These are phyloP conservation scores for Pygoscelis adeliae DNA, from an alignment of 2,113 vertebrate genomes.

Conservation along the genomic window DNA sequence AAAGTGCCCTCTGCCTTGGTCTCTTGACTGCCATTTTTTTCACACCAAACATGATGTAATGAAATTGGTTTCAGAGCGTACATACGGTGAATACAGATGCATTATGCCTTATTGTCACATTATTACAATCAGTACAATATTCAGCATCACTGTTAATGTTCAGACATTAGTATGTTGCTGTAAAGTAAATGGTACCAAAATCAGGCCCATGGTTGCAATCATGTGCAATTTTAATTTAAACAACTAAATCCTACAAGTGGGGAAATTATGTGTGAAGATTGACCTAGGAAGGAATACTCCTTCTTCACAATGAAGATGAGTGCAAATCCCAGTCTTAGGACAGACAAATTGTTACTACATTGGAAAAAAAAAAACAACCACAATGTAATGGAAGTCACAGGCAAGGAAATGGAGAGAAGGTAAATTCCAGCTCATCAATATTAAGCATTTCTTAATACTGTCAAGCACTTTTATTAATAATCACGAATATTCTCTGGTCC, in stretches of 20 bases:
- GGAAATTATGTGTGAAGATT: background rate
- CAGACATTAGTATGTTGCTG: background rate
- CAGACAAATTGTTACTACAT: background rate
- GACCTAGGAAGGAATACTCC: background rate
- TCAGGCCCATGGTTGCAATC: background rate
- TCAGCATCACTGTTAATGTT: background rate
- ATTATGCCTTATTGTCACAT: background rate
- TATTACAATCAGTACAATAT: background rate
- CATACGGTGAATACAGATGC: background rate
- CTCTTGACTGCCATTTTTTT: constrained; percentile 2
- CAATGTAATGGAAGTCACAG: background rate
- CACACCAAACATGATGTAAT: constrained; percentile 6
- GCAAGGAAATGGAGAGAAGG: background rate
- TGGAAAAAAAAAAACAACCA: background rate
- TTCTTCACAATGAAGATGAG: background rate
- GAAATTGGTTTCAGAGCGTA: background rate
- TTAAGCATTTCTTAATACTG: background rate
- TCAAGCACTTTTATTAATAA: background rate
- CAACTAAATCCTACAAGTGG: background rate
- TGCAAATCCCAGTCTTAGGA: background rate
- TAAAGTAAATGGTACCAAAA: background rate
- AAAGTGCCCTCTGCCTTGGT: background rate
- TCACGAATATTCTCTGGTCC: background rate
- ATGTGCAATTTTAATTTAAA: background rate
- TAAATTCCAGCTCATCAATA: background rate